Conservation (phyloP, 2,888 invertebrate genomes). For the Napeogenes inachia region DNA sequence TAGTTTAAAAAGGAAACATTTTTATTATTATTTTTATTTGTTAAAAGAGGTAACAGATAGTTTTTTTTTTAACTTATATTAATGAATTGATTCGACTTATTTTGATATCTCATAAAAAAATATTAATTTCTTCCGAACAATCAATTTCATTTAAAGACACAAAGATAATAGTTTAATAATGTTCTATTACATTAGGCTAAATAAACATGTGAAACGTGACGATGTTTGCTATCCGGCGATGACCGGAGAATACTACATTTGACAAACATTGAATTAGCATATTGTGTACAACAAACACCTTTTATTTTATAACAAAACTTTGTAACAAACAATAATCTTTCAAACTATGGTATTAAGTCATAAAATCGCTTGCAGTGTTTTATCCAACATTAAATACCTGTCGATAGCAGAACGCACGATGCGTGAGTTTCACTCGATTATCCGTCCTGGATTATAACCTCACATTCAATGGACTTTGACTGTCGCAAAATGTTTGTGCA, state of each 20-base stretch:
- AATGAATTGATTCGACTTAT: no score
- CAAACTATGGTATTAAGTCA: neutral
- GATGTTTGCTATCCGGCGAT: slow-evolving; percentile 26
- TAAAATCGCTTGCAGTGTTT: slow-evolving; percentile 13
- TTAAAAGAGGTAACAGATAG: no score
- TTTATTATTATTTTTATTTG: no score
- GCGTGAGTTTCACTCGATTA: slow-evolving; percentile 41
- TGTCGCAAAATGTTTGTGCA: slow-evolving; percentile 33
- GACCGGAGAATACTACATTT: slow-evolving; percentile 41
- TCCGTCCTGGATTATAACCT: slow-evolving; percentile 44
- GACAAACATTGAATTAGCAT: slow-evolving; percentile 53
- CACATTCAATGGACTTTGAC: slow-evolving; percentile 34
- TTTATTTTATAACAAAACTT: slow-evolving; percentile 9
- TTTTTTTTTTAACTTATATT: no score
- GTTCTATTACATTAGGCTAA: slow-evolving; percentile 6
- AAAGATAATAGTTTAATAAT: neutral
- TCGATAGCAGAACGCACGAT: slow-evolving; percentile 31
- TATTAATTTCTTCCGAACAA: no score
- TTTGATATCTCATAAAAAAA: no score
- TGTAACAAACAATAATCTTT: slow-evolving; percentile 11
- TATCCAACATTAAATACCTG: neutral
- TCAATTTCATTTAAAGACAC: no score
- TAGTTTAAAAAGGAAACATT: no score
- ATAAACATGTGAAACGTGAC: slow-evolving; percentile 28
- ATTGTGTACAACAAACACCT: slow-evolving; percentile 29